These are phyloP conservation scores for Thamnophis elegans DNA, from an alignment of 2,797 vertebrate genomes.

Conservation along the genomic window DNA sequence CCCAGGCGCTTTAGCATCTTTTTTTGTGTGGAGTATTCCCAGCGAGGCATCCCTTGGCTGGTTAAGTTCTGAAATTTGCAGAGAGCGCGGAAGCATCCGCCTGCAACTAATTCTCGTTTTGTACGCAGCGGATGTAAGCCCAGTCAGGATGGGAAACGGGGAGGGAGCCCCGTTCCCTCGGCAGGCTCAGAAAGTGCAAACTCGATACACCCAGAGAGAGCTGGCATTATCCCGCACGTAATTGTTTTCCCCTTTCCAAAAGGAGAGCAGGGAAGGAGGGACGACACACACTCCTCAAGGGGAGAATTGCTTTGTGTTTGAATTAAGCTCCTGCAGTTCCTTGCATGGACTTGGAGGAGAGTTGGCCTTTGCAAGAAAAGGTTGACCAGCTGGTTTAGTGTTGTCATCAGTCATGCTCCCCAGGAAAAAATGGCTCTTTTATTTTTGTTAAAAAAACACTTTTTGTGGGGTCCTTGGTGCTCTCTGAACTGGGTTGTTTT, in stretches of 20 bases:
- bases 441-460: background rate
- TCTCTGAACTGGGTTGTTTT: no score
- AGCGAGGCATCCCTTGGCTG: constrained; percentile 8
- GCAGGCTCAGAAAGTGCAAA: background rate
- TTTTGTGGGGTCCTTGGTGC: background rate
- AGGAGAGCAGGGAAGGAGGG: background rate
- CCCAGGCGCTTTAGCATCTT: background rate
- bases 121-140: background rate
- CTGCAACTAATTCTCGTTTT: constrained; percentile 16
- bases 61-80: constrained; percentile 18
- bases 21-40: constrained; percentile 10
- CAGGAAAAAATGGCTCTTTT: background rate
- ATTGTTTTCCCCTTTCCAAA: background rate
- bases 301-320: background rate
- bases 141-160: background rate
- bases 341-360: background rate
- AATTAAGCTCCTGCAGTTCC: background rate
- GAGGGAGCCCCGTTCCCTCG: background rate
- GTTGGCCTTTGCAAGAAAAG: background rate
- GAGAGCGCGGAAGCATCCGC: constrained; percentile 21
- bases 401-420: background rate
- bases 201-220: background rate
- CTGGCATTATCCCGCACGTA: background rate
- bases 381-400: background rate
- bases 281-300: accelerated